These are phyloP conservation scores for Spodoptera frugiperda DNA, from an alignment of 1,140 invertebrate genomes.

Conservation along the genomic window DNA sequence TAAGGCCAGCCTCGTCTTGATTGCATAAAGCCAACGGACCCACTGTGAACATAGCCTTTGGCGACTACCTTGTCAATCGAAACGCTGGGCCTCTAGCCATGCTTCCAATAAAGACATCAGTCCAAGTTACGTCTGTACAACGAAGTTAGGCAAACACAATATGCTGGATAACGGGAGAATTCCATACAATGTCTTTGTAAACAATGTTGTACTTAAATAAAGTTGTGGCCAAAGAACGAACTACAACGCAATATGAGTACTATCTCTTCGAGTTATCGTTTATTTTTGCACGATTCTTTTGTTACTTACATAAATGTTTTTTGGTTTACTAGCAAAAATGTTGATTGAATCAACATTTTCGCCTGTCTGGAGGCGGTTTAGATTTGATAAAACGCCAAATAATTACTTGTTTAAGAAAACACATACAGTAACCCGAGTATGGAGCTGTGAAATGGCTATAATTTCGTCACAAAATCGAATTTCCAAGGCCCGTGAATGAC, in stretches of 20 bases:
- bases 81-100: conserved; percentile 1
- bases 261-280: conserved; percentile 25
- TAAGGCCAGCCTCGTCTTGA: neutral
- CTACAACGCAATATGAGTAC: conserved; percentile 16
- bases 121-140: conserved; percentile 6
- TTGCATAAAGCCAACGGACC: conserved; percentile 25
- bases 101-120: conserved; percentile 13
- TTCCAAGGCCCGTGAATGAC: conserved; percentile 19
- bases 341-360: neutral
- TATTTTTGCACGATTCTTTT: conserved; percentile 27
- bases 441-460: conserved; percentile 17
- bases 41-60: conserved; percentile 21
- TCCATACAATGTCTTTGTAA: conserved; percentile 36
- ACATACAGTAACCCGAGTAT: neutral
- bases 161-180: conserved; percentile 29
- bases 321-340: neutral
- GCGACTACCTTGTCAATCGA: conserved; percentile 22
- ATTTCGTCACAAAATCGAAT: conserved; percentile 33
- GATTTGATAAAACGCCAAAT: too few relatives aligned
- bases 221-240: conserved; percentile 22
- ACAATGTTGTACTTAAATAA: conserved; percentile 41
- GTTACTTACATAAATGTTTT: conserved; percentile 3
- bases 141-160: conserved; percentile 38
- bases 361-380: neutral
- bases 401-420: neutral